Conservation (phyloP, 2,113 vertebrate species). For the Mesitornis unicolor region DNA sequence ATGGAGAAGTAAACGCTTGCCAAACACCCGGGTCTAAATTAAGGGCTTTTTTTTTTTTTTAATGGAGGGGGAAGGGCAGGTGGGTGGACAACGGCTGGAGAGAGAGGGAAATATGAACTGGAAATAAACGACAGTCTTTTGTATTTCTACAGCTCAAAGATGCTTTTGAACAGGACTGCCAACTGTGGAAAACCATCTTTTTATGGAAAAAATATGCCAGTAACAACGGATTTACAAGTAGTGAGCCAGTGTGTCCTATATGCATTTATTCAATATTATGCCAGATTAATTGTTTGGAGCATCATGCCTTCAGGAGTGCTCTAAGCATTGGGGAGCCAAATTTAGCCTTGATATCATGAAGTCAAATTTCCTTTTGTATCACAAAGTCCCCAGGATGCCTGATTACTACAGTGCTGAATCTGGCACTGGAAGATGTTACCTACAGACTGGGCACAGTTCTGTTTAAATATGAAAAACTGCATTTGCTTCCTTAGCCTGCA, state of each 20-base stretch:
- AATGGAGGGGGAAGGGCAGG: not conserved
- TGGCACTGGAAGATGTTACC: conserved; percentile 41
- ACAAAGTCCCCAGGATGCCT: conserved; percentile 12
- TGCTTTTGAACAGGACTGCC: not conserved
- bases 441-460: conserved; percentile 39
- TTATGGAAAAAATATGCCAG: conserved; percentile 18
- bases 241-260: not conserved
- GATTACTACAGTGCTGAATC: conserved; percentile 36
- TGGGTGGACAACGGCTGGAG: not conserved
- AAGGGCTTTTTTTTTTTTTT: not conserved
- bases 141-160: not conserved
- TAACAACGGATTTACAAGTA: not conserved
- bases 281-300: conserved; percentile 30
- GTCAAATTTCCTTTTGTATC: conserved; percentile 50
- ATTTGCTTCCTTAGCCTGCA: conserved; percentile 15
- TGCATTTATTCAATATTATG: not conserved
- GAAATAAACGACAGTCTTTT: conserved; percentile 1
- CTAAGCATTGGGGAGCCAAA: not conserved
- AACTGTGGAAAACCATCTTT: conserved; percentile 10
- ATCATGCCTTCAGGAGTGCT: conserved; percentile 20
- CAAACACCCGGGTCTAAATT: not conserved
- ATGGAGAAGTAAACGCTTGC: not conserved
- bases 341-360: conserved; percentile 37
- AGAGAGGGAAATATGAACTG: not conserved
- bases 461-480: conserved; percentile 32